Conservation (phyloP, 35 echinoderm and acorn worm species). For the Hemicentrotus pulcherrimus region DNA sequence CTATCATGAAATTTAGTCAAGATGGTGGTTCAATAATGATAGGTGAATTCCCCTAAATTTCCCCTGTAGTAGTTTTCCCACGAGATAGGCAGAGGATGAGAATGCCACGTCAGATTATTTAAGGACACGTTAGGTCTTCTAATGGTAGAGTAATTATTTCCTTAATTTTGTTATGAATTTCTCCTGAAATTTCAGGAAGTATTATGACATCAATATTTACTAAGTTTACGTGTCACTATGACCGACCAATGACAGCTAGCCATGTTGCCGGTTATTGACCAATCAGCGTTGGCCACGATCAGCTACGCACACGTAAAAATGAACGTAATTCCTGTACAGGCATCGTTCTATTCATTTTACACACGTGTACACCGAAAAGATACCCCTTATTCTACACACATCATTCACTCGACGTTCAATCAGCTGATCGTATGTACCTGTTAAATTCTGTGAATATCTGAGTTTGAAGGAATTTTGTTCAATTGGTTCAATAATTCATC, state of each 20-base stretch:
- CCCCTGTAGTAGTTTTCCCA: neutral
- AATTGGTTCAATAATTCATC: neutral
- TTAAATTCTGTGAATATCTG: neutral
- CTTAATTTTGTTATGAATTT: neutral
- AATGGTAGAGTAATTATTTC: neutral
- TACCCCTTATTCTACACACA: neutral
- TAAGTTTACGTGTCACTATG: constrained; percentile 69
- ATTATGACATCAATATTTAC: constrained; percentile 5
- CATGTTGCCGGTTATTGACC: constrained; percentile 68
- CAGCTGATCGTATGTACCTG: neutral
- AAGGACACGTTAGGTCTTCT: neutral
- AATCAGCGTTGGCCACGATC: constrained; percentile 82
- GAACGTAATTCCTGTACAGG: constrained; percentile 22
- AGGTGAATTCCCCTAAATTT: constrained; percentile 1
- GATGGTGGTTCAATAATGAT: neutral
- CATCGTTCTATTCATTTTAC: constrained; percentile 44
- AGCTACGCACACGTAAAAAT: constrained; percentile 58
- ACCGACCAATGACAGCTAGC: constrained; percentile 67
- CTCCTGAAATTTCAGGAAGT: neutral
- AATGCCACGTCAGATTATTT: neutral
- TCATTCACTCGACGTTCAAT: constrained; percentile 1
- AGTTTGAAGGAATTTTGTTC: neutral
- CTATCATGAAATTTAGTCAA: neutral
- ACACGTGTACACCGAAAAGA: neutral
- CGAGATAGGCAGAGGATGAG: neutral